phyloP scores from a whole-genome alignment of 1,140 invertebrate species.

The Piezodorus guildinii region DNA sequence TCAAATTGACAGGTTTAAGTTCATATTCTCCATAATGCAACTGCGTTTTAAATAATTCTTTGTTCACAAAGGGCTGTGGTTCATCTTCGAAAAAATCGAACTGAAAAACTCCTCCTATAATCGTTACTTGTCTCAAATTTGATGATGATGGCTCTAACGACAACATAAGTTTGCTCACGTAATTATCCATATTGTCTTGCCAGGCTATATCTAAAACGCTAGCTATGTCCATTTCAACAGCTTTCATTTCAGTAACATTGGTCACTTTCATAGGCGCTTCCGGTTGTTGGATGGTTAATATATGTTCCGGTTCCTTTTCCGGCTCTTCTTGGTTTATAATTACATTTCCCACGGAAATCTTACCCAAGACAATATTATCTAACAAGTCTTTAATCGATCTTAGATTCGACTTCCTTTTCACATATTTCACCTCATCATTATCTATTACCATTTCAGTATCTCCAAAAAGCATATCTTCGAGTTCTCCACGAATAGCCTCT shows the following conservation, averaged over 20 bases:
- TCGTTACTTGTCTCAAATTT: not conserved
- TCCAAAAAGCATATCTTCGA: not conserved
- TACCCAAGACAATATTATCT: not conserved
- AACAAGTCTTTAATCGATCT: not conserved
- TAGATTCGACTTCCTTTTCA: not conserved
- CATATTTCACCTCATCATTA: not conserved
- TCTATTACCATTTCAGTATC: not conserved
- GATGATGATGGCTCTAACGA: not conserved
- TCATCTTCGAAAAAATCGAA: slow-evolving; percentile 1
- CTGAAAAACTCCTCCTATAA: not conserved
- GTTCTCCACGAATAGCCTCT: not conserved
- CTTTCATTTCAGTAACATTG: not conserved
- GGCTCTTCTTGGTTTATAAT: not conserved
- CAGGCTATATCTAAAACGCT: not conserved
- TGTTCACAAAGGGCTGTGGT: not conserved
- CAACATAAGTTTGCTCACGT: not conserved
- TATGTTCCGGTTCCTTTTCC: not conserved
- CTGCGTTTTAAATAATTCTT: not conserved
- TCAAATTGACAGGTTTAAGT: not conserved
- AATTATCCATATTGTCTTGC: not conserved
- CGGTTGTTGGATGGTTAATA: not conserved
- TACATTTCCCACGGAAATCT: not conserved
- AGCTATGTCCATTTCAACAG: not conserved
- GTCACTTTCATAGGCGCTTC: not conserved
- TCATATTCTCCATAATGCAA: not conserved